These are phyloP conservation scores for Loris lydekkerianus DNA, from an alignment of 2,797 vertebrate genomes.

Conservation along the genomic window DNA sequence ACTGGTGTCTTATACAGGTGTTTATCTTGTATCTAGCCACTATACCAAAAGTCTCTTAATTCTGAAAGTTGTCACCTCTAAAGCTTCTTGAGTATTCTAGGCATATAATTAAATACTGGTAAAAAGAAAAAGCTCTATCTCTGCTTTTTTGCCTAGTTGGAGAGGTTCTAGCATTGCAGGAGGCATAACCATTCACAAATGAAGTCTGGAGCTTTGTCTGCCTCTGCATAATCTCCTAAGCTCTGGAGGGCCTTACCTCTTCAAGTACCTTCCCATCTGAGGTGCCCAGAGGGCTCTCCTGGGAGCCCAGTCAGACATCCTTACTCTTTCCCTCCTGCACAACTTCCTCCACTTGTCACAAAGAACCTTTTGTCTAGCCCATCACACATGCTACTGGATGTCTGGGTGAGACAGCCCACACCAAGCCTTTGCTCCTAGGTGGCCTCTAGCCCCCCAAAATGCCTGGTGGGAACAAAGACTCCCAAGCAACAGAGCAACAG, in stretches of 20 bases:
- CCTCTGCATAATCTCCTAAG: neutral
- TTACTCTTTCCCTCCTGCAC: neutral
- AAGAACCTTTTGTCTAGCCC: neutral
- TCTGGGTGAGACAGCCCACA: no score
- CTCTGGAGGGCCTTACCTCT: neutral
- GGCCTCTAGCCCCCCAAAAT: neutral
- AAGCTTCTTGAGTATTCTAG: constrained; percentile 38
- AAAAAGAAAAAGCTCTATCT: neutral
- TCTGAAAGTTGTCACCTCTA: neutral
- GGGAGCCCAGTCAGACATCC: neutral
- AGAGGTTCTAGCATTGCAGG: neutral
- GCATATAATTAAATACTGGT: neutral
- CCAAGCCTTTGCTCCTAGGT: neutral
- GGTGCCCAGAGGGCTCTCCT: neutral
- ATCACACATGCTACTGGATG: rapidly evolving
- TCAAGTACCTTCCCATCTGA: neutral
- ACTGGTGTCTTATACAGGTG: neutral
- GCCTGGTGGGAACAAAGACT: neutral
- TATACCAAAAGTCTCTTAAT: neutral
- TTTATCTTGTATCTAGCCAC: constrained; percentile 36
- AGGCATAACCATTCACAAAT: neutral
- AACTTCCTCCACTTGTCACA: neutral
- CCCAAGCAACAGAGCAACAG: neutral
- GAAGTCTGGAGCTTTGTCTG: neutral
- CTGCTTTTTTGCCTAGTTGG: neutral